phyloP scores from a whole-genome alignment of 2,113 vertebrate species.

The Chrysochloris asiatica region DNA sequence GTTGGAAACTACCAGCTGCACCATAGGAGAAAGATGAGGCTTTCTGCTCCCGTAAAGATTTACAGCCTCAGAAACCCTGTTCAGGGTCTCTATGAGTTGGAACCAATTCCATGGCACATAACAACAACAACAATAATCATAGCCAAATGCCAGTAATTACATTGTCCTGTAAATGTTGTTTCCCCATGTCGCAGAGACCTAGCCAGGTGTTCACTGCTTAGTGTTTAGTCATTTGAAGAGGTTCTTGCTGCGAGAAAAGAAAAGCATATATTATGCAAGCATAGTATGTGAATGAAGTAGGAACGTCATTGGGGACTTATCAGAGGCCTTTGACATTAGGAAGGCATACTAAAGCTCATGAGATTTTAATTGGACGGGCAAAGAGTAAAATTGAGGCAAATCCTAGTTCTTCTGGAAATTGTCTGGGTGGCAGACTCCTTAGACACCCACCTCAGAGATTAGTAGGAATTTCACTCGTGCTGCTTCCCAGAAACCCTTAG shows the following conservation, averaged over 20 bases:
- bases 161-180: background rate
- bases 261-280: background rate
- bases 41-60: too few species aligned
- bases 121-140: too few species aligned
- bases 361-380: background rate
- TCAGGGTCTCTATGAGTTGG: too few species aligned
- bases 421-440: background rate
- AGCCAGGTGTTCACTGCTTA: background rate
- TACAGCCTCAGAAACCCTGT: too few species aligned
- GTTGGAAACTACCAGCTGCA: too few species aligned
- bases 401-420: background rate
- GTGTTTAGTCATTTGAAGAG: background rate
- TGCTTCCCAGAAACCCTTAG: background rate
- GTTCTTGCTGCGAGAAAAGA: background rate
- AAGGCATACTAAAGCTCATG: background rate
- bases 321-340: background rate
- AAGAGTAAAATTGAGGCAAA: background rate
- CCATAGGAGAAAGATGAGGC: too few species aligned
- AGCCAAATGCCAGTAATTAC: background rate
- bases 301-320: background rate
- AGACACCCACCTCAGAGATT: background rate
- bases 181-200: background rate
- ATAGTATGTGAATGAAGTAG: background rate
- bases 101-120: too few species aligned
- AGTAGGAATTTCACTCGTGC: background rate